Evolutionary conservation across 2,797 vertebrate species (phyloP).

Genomic region (Pipistrellus pygmaeus): DNA sequence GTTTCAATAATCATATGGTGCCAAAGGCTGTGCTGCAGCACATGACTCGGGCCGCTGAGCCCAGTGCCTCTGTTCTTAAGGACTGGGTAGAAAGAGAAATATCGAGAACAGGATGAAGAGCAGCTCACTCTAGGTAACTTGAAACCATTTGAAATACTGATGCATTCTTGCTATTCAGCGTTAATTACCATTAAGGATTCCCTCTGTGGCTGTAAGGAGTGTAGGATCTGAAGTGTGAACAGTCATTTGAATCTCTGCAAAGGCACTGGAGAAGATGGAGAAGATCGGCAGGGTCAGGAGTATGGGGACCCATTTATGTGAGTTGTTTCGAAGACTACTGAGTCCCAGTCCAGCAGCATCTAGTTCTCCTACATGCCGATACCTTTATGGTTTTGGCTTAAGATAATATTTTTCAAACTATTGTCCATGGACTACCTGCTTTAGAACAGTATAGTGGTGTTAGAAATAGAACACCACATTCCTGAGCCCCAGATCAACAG

Average conservation of each 20-base stretch:
- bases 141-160: not conserved
- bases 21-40: not conserved
- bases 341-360: not conserved
- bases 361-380: not conserved
- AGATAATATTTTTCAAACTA: slow-evolving; percentile 27
- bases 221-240: not conserved
- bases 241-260: not conserved
- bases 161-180: not conserved
- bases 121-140: not conserved
- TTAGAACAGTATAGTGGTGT: not conserved
- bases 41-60: not conserved
- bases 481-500: not conserved
- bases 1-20: not conserved
- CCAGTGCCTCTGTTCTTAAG: not conserved
- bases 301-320: not conserved
- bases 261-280: not conserved
- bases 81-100: not conserved
- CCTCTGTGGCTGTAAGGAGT: not conserved
- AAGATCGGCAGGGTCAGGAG: not conserved
- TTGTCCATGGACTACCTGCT: not conserved
- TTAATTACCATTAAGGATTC: not conserved
- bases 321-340: not conserved
- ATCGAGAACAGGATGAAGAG: not conserved
- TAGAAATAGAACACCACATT: not conserved
- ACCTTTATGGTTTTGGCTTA: not conserved